Evolutionary conservation across 2,113 vertebrate genomes (phyloP), one percentile per base, ranked within the genome.

Genomic region (Sorex fumeus): DNA sequence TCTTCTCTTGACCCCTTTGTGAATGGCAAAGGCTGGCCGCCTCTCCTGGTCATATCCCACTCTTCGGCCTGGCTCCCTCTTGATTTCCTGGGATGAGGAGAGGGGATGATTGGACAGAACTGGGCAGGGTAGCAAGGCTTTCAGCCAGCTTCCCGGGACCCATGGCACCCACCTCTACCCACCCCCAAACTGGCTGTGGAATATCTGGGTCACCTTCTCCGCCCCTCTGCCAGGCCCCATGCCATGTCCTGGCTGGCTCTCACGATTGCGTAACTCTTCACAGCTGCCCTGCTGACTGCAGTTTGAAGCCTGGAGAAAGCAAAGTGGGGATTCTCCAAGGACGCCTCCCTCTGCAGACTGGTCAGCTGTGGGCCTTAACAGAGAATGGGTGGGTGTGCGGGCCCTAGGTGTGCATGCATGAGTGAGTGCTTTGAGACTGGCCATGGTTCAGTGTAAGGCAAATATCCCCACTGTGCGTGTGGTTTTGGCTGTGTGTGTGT

Each of bases 181-280:
- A 50, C 47, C 47, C 60, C 23, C 28, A 92, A 3, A 30, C 50
- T 32, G 57, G 4, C 45, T 75, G 64, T 81, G 72, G 57, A 32
- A 16, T 30, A 12, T 45, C 83, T 80, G 72, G 88, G 47, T 72
- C 70, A 19, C 75, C 7, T 19, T 2, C 8, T 32, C 36, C 62
- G 11, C 21, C 67, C 47, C 11, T 53, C 40, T 0, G 0, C 21
- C 21, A n/a, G 87, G n/a, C 74, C 72, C 64, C 34, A 6, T 12
- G 27, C 90, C 75, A 3, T 8, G 80, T 69, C 32, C 76, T 91
- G 80, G 88, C 83, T 93, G 77, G 34, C 77, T 23, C 69, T 91
- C 71, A 36, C 75, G 93, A 69, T 28, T 82, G 84, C 50, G 8
- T 67, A 57, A 62, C 53, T 86, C 64, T 28, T 43, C 81, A 40